A percentile compares a stretch with the other conserved stretches of the same genome.
These are phyloP conservation scores for Dinomys branickii DNA, from an alignment of 2,113 vertebrate species.

Conservation along the genomic window DNA sequence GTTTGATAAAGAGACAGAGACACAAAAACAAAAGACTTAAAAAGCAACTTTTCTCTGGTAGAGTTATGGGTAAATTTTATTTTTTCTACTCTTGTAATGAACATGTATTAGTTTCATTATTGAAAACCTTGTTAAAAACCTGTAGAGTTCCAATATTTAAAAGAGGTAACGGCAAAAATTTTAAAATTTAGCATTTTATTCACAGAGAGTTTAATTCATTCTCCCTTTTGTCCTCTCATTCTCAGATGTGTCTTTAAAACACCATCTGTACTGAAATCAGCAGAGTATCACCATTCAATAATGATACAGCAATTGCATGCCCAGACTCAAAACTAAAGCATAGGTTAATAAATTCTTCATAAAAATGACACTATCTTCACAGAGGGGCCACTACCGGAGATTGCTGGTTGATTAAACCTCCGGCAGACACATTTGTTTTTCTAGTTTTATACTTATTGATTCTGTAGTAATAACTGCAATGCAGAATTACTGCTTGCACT, in stretches of 20 bases:
- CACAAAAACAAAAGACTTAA: not conserved
- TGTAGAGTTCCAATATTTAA: not conserved
- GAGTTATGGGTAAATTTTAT: not conserved
- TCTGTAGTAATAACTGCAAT: constrained; percentile 57
- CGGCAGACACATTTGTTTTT: constrained; percentile 61
- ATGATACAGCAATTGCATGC: not conserved
- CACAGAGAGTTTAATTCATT: not conserved
- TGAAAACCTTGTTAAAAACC: not conserved
- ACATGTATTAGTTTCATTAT: not conserved
- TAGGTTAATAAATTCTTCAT: constrained; percentile 67
- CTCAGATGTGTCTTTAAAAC: constrained; percentile 32
- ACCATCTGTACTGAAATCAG: constrained; percentile 35
- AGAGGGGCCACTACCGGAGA: not conserved
- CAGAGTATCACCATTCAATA: not conserved
- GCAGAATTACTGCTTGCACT: not conserved
- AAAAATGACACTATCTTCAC: constrained; percentile 36
- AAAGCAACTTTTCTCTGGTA: not conserved
- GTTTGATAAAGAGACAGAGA: not conserved
- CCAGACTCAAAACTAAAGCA: constrained; percentile 41
- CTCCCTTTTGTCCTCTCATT: not conserved
- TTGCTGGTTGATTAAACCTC: constrained; percentile 44
- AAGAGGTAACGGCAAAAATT: not conserved
- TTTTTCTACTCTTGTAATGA: not conserved
- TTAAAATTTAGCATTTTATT: constrained; percentile 8
- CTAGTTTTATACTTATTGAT: constrained; percentile 56